Evolutionary conservation across 2,113 vertebrate genomes (phyloP), one percentile per base, ranked within the genome.

Genomic region (Cranoglanis bouderius): DNA sequence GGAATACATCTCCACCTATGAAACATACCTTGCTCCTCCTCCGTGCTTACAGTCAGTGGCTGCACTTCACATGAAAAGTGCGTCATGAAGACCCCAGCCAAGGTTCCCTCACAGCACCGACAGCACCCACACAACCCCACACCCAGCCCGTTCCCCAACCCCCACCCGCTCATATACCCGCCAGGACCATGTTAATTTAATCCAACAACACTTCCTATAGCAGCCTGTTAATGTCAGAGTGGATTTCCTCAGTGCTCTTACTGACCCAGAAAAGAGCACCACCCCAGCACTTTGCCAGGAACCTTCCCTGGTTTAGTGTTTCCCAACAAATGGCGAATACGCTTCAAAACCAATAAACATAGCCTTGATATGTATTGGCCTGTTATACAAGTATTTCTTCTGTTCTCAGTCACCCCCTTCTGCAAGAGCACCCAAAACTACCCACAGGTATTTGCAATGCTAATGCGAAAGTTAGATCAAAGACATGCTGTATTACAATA

Each of bases 131-230:
- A 55, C 59, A 87, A 84, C 82, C 77, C 87, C 82, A 78, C 63
- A 85, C 51, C 78, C 86, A 84, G 78, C 49, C 29, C 1, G 10
- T 53, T 85, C 43, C 77, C 89, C 74, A 35, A 89, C 70, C 90
- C 87, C 86, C 82, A 83, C 87, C 74, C 88, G 88, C 70, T 92
- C 89, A 84, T 77, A 63, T 88, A 85, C 86, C 90, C 87, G 82
- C 91, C 92, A 93, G 93, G 90, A 90, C 90, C 93, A 93, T 90
- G 91, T 92, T 94, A 94, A 95, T 95, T 94, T 96, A 95, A 95
- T 96, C 95, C 95, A 95, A 95, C 94, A 96, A 95, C 93, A 96
- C 95, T 96, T 96, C 95, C 96, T 95, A 95, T 94, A 91, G 95
- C 96, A 95, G 94, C 94, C 95, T 95, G 94, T 96, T 95, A 95